These are phyloP conservation scores for Drosophila mercatorum DNA, from an alignment of 2,888 invertebrate genomes.

Conservation along the genomic window DNA sequence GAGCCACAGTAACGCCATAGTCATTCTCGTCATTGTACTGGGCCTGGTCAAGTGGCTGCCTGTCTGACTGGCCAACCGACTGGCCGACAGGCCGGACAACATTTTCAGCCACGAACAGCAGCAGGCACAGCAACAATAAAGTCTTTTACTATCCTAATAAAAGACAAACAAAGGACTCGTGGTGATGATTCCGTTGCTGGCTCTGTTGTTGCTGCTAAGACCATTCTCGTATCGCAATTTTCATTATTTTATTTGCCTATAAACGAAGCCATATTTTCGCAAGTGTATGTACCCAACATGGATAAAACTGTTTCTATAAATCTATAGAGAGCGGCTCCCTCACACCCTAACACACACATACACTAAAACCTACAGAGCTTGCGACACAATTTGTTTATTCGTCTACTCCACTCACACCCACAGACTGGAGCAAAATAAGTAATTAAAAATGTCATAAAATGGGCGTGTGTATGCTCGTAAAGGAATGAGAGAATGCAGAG, in stretches of 20 bases:
- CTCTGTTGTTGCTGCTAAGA: slow-evolving; percentile 38
- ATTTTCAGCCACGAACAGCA: slow-evolving; percentile 27
- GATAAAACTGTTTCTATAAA: slow-evolving; percentile 45
- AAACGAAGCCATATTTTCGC: slow-evolving; percentile 80
- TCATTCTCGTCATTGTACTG: slow-evolving; percentile 69
- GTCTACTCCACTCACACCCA: slow-evolving; percentile 44
- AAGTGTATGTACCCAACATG: slow-evolving; percentile 50
- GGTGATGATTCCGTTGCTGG: slow-evolving; percentile 42
- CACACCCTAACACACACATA: slow-evolving; percentile 15
- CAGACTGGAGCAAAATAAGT: slow-evolving; percentile 72
- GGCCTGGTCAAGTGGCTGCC: slow-evolving; percentile 71
- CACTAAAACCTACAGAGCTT: slow-evolving; percentile 17
- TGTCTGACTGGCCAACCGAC: slow-evolving; percentile 18
- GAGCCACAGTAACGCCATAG: slow-evolving; percentile 57
- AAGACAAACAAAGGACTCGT: slow-evolving; percentile 81
- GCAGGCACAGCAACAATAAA: slow-evolving; percentile 72
- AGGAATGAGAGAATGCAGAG: slow-evolving; percentile 1
- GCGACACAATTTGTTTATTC: slow-evolving; percentile 63
- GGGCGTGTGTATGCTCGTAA: slow-evolving; percentile 18
- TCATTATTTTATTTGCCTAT: slow-evolving; percentile 84
- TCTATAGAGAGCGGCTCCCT: slow-evolving; percentile 27
- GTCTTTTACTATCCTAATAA: slow-evolving; percentile 83
- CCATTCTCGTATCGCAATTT: slow-evolving; percentile 81
- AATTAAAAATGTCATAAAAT: slow-evolving; percentile 75
- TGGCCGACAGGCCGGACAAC: slow-evolving; percentile 30